Evolutionary conservation across 2,888 invertebrate genomes (phyloP).

Genomic region (Tanytarsus gracilentus): DNA sequence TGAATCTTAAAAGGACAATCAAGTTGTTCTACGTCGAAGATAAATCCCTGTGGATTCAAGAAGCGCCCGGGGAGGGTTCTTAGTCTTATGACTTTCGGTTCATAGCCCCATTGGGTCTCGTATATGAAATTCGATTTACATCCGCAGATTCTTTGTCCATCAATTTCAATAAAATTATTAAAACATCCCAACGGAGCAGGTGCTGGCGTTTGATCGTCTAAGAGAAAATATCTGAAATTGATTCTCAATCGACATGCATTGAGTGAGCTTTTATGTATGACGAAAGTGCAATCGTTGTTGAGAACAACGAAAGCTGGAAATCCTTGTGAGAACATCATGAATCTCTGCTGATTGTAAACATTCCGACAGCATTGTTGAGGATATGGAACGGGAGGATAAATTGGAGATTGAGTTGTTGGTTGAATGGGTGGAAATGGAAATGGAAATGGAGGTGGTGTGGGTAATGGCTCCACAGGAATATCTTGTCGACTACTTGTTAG

Average conservation of each 20-base stretch:
- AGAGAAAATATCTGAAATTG: constrained; percentile 48
- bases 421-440: not conserved
- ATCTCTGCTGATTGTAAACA: constrained; percentile 43
- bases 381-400: constrained; percentile 15
- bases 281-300: constrained; percentile 46
- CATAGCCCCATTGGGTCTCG: constrained; percentile 37
- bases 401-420: not conserved
- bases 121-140: constrained; percentile 43
- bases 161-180: constrained; percentile 48
- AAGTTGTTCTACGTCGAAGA: constrained; percentile 50
- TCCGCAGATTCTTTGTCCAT: constrained; percentile 50
- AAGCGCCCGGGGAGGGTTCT: constrained; percentile 42
- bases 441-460: not conserved
- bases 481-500: constrained; percentile 15
- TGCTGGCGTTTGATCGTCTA: constrained; percentile 39
- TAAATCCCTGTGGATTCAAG: constrained; percentile 45
- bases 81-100: constrained; percentile 44
- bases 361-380: constrained; percentile 41
- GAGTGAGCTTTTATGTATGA: constrained; percentile 44
- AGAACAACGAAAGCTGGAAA: constrained; percentile 45
- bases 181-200: constrained; percentile 38
- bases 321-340: constrained; percentile 49
- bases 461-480: constrained; percentile 2
- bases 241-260: constrained; percentile 48
- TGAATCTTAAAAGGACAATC: constrained; percentile 40